A percentile compares a stretch with the other conserved stretches of the same genome.
Evolutionary conservation across 2,797 vertebrate genomes (phyloP).

Genomic region (Epinephelus malabaricus): DNA sequence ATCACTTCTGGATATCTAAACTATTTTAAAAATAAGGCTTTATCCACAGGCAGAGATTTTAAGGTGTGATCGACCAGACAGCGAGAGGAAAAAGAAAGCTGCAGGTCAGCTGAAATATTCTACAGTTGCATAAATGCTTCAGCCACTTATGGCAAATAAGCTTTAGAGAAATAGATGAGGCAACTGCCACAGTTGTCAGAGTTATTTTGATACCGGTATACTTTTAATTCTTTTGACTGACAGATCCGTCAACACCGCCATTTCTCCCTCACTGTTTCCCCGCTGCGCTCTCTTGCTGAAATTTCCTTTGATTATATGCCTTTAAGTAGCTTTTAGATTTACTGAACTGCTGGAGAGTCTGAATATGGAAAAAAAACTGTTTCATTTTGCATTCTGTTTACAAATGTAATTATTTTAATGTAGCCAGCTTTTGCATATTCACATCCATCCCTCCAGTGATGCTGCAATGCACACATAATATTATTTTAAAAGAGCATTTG

Average conservation of each 20-base stretch:
- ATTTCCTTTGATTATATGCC: constrained; percentile 70
- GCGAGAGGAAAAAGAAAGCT: neutral
- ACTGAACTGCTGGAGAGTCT: constrained; percentile 42
- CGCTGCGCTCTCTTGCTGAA: constrained; percentile 65
- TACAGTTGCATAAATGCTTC: constrained; percentile 42
- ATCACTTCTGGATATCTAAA: neutral
- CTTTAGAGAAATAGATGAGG: constrained; percentile 35
- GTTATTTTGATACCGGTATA: constrained; percentile 67
- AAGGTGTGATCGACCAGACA: constrained; percentile 24
- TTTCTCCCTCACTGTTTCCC: constrained; percentile 65
- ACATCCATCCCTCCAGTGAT: constrained; percentile 27
- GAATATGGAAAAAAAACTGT: constrained; percentile 23
- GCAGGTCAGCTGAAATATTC: constrained; percentile 45
- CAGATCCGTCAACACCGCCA: constrained; percentile 72
- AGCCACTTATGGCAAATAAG: constrained; percentile 48
- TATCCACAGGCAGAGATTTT: neutral
- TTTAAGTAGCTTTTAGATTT: constrained; percentile 62
- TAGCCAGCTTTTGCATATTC: constrained; percentile 32
- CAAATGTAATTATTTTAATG: constrained; percentile 58
- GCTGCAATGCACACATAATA: constrained; percentile 8
- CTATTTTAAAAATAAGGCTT: neutral
- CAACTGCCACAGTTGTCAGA: constrained; percentile 51
- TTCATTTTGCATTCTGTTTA: constrained; percentile 51
- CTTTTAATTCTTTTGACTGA: constrained; percentile 68
- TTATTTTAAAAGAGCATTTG: constrained; percentile 9